phyloP scores from a whole-genome alignment of 2,113 vertebrate genomes.

The Seriola quinqueradiata region DNA sequence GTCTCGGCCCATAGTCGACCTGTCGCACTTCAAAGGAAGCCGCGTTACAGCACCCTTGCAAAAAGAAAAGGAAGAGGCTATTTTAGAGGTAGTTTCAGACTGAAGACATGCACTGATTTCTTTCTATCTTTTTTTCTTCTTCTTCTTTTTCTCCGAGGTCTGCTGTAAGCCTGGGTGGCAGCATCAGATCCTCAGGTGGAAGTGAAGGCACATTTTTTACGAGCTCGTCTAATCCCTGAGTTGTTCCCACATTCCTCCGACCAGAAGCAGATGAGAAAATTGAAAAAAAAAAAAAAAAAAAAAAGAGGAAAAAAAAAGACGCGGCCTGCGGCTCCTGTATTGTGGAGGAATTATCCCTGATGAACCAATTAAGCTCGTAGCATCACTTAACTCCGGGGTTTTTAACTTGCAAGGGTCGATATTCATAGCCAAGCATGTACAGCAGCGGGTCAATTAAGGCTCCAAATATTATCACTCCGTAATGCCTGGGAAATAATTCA shows the following conservation, averaged over 20 bases:
- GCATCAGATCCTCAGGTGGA: conserved; percentile 63
- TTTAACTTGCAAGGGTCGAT: conserved; percentile 79
- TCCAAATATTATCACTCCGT: conserved; percentile 67
- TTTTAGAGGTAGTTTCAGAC: conserved; percentile 65
- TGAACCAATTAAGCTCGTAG: conserved; percentile 78
- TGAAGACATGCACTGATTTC: conserved; percentile 29
- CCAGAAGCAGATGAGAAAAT: conserved; percentile 54
- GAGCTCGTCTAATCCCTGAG: conserved; percentile 56
- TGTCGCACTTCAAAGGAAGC: conserved; percentile 93
- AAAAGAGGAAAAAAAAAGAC: background rate
- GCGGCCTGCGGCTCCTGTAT: conserved; percentile 69
- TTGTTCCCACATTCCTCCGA: conserved; percentile 61
- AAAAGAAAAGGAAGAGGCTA: conserved; percentile 76
- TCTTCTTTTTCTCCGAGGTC: background rate
- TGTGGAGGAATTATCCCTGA: conserved; percentile 74
- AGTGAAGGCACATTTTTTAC: conserved; percentile 57
- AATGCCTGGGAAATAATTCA: conserved; percentile 68
- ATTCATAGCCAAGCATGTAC: conserved; percentile 70
- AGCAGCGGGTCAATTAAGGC: conserved; percentile 70
- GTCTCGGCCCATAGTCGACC: conserved; percentile 89
- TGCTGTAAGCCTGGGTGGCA: conserved; percentile 63
- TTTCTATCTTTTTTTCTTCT: background rate
- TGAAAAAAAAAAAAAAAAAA: background rate
- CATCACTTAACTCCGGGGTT: conserved; percentile 76
- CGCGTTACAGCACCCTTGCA: conserved; percentile 86